Conservation (phyloP, 2,797 vertebrate species). For the Lepilemur septentrionalis region DNA sequence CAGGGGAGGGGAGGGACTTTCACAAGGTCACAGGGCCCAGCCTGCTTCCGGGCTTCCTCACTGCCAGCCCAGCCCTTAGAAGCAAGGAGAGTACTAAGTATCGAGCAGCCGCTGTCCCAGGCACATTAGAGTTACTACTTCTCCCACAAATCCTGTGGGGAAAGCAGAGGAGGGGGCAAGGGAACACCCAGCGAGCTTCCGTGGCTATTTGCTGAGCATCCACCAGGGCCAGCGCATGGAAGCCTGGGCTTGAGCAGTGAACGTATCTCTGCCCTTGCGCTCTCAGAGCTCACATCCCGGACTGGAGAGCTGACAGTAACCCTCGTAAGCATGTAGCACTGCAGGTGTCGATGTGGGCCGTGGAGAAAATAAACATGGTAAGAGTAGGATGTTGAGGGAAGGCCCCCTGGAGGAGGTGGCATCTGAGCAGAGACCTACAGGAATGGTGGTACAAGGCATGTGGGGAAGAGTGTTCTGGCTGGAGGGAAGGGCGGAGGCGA, state of each 20-base stretch:
- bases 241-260: background rate
- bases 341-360: rapidly evolving
- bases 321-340: background rate
- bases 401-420: background rate
- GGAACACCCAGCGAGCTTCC: background rate
- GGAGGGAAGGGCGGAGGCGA: background rate
- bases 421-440: background rate
- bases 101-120: background rate
- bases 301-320: background rate
- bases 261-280: background rate
- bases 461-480: background rate
- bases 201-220: background rate
- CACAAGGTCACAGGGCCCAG: background rate
- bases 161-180: background rate
- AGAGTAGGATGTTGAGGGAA: background rate
- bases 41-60: background rate
- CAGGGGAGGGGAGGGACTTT: background rate
- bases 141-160: background rate
- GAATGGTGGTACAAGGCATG: background rate
- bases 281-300: background rate
- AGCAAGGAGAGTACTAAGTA: background rate
- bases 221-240: background rate
- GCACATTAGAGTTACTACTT: background rate
- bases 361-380: background rate
- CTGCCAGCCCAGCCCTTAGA: background rate